phyloP scores from a whole-genome alignment of 2,797 vertebrate species.

The Mareca strepera region DNA sequence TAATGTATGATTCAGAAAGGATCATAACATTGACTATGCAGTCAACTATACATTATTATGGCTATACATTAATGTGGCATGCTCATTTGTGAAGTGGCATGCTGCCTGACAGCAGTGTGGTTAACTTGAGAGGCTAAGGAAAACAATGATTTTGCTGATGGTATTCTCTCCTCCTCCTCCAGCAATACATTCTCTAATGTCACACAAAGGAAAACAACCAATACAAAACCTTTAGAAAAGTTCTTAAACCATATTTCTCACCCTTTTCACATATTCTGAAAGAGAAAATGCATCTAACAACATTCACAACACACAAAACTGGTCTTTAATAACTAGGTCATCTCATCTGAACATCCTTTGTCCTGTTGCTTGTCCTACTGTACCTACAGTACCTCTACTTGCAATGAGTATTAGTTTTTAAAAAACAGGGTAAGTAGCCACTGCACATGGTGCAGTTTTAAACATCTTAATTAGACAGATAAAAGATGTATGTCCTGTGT shows the following conservation, averaged over 20 bases:
- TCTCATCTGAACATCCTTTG: background rate
- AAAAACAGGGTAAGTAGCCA: background rate
- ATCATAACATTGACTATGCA: background rate
- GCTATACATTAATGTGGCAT: background rate
- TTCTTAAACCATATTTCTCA: background rate
- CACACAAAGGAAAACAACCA: background rate
- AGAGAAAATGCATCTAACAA: background rate
- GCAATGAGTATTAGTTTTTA: background rate
- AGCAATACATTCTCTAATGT: background rate
- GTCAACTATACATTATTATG: too few relatives aligned
- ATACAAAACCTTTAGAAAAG: background rate
- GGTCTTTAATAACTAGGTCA: background rate
- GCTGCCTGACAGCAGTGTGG: background rate
- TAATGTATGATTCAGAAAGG: conserved; percentile 45
- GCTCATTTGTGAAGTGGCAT: conserved; percentile 16
- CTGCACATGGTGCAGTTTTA: background rate
- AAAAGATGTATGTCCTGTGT: background rate
- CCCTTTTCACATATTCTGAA: background rate
- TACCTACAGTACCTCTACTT: background rate
- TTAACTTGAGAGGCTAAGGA: background rate
- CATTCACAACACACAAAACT: background rate
- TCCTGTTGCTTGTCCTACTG: background rate
- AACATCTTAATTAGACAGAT: background rate
- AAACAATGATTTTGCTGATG: background rate
- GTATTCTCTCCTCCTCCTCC: background rate